These are phyloP conservation scores for Salvelinus namaycush DNA, from an alignment of 2,113 vertebrate genomes.

Conservation along the genomic window DNA sequence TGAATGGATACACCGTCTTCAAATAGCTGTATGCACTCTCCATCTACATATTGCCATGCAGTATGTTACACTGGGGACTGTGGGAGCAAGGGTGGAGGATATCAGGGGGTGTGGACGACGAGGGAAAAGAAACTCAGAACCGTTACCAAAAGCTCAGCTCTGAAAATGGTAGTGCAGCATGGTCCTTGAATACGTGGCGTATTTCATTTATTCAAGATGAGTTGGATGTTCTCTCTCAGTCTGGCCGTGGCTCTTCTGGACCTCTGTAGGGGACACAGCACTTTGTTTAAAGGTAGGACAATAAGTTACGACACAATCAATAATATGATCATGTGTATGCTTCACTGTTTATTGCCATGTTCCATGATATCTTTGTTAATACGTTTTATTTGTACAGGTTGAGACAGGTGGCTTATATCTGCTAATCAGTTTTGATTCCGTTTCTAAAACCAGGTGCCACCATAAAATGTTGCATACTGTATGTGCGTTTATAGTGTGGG, in stretches of 20 bases:
- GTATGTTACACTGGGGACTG: slow-evolving; percentile 34
- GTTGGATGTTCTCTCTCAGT: slow-evolving; percentile 43
- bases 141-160: slow-evolving; percentile 38
- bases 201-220: slow-evolving; percentile 60
- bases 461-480: too few species aligned
- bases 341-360: background rate
- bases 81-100: slow-evolving; percentile 39
- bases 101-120: background rate
- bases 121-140: slow-evolving; percentile 26
- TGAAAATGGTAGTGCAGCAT: slow-evolving; percentile 38
- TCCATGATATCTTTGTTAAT: background rate
- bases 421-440: too few species aligned
- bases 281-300: slow-evolving; percentile 65
- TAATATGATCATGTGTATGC: background rate
- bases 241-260: slow-evolving; percentile 43
- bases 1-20: too few species aligned
- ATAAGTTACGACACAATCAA: background rate
- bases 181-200: slow-evolving; percentile 32
- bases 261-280: slow-evolving; percentile 54
- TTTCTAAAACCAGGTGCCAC: too few species aligned
- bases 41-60: slow-evolving; percentile 7
- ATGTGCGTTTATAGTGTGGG: too few species aligned
- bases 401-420: too few species aligned
- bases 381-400: background rate
- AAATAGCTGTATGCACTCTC: background rate